Base-by-base conservation (phyloP, 2,113 vertebrate species). In the Sorex araneus region DNA sequence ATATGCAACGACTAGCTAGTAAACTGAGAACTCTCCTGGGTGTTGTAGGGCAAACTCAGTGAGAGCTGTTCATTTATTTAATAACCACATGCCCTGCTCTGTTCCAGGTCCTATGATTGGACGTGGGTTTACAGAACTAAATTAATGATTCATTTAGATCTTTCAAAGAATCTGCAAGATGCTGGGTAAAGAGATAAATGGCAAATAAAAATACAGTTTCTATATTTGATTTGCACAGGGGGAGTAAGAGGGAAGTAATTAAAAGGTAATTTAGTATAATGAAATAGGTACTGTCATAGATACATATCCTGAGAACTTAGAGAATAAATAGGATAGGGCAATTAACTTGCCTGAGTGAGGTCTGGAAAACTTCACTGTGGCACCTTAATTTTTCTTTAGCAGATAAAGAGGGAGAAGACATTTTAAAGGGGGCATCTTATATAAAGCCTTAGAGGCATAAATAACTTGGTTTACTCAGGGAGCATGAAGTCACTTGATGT, bases 161-260 rank as follows among this genome's bases (percentile, higher is more conserved):
- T 91, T 90, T 27, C 40, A 87, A 74, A 86, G 60, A 94, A 75
- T 90, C 77, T 89, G 4, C 32, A 96, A 94, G 34, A n/a, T 75
- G 28, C 21, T 81, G 32, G 7, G 28, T 89, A 86, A 91, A 91
- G 69, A 91, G 47, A 91, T 93, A 95, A 87, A 69, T 93, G 74
- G 78, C 71, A 94, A 94, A 91, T 91, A 91, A 95, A 54, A 92
- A 81, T 66, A 60, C 25, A 76, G 16, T 84, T 23, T 90, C 71
- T 74, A 64, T 82, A 90, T 94, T 87, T 95, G 64, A 95, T 70
- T 90, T 95, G 57, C 74, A 95, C 94, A 92, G 64, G 50, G 47
- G 67, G 47, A 91, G 28, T 86, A 86, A 85, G 43, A 87, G 23
- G n/a, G 40, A 36, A 15, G 8, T n/a, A 85, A 94, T 96, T 88